phyloP scores from a whole-genome alignment of 2,797 vertebrate species.

The Selene dorsalis region DNA sequence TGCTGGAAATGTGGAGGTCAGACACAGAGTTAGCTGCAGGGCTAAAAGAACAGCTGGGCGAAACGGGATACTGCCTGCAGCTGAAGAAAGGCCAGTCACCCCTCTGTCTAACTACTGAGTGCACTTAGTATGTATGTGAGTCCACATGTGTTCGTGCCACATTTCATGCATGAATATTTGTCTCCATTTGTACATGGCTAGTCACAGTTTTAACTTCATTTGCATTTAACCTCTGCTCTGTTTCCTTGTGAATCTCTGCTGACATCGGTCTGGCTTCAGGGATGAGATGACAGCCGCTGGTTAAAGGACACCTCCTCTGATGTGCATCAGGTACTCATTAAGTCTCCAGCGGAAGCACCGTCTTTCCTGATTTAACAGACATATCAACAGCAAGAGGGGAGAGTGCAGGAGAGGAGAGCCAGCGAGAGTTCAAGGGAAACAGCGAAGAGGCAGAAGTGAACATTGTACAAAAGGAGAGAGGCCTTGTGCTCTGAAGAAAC shows the following conservation, averaged over 20 bases:
- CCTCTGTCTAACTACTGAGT: constrained; percentile 48
- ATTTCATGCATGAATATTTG: constrained; percentile 52
- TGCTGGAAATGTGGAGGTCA: constrained; percentile 73
- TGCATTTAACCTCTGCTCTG: constrained; percentile 52
- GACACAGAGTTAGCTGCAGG: constrained; percentile 63
- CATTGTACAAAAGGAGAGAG: not conserved
- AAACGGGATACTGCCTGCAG: constrained; percentile 60
- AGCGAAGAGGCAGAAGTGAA: not conserved
- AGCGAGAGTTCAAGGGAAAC: constrained; percentile 10
- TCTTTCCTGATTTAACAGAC: constrained; percentile 40
- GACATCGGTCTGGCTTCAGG: constrained; percentile 13
- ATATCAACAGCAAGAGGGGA: constrained; percentile 20
- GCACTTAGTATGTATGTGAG: constrained; percentile 30
- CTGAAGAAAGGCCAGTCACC: constrained; percentile 52
- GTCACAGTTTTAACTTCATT: constrained; percentile 40
- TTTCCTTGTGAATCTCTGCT: constrained; percentile 35
- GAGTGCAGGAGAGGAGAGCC: not conserved
- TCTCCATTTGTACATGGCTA: constrained; percentile 47
- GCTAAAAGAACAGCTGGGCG: constrained; percentile 73
- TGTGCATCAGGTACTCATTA: constrained; percentile 43
- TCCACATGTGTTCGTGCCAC: constrained; percentile 30
- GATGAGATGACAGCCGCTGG: constrained; percentile 41
- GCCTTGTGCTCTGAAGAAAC: not conserved
- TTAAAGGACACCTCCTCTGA: constrained; percentile 41
- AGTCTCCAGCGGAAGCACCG: not conserved